phyloP scores from a whole-genome alignment of 2,113 vertebrate species.

The Rhipidura dahli region DNA sequence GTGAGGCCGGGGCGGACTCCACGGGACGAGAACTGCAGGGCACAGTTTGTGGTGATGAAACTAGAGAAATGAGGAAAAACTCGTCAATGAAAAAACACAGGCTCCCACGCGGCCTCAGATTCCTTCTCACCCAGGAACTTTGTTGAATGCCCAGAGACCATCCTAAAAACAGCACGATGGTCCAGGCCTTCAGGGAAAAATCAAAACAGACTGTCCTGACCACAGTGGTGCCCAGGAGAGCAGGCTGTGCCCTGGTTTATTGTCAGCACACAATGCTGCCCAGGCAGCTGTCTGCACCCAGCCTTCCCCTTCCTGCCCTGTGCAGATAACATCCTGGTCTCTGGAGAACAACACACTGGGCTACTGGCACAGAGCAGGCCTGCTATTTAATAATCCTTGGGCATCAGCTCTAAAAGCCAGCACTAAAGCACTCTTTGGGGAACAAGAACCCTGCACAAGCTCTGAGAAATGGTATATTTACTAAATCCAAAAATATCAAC shows the following conservation, averaged over 20 bases:
- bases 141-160: neutral
- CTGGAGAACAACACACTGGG: neutral
- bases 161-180: rapidly evolving
- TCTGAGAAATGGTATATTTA: neutral
- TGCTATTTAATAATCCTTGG: neutral
- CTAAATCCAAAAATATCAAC: neutral
- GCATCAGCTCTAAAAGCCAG: neutral
- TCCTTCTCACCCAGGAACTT: neutral
- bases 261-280: neutral
- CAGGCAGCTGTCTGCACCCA: neutral
- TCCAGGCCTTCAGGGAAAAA: neutral
- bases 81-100: neutral
- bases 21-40: slow-evolving; percentile 91
- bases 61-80: slow-evolving; percentile 57
- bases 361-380: neutral
- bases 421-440: rapidly evolving
- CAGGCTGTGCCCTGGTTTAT: neutral
- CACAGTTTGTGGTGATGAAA: slow-evolving; percentile 90
- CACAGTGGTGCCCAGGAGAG: neutral
- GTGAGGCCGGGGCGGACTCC: slow-evolving; percentile 89
- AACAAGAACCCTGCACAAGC: neutral
- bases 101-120: neutral
- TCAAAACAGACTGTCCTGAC: neutral
- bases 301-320: neutral
- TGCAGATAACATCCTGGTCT: neutral